Evolutionary conservation across 2,113 vertebrate species (phyloP).

Genomic region (Pterocles burchelli): DNA sequence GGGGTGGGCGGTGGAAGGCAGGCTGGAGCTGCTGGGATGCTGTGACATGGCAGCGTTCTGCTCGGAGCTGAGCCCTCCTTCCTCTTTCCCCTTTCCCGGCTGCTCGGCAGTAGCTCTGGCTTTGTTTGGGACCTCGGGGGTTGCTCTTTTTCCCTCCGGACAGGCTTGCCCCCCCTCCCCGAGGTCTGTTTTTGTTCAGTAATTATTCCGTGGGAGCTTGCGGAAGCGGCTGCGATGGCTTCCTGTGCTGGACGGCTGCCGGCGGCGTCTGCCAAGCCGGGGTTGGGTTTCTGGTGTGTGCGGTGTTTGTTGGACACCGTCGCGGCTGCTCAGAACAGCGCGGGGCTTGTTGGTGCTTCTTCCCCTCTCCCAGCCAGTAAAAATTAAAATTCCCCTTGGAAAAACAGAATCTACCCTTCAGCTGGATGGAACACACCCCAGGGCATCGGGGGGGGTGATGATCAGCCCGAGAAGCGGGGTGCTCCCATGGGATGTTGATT

Average conservation of each 20-base stretch:
- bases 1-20: no score
- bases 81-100: not conserved
- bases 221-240: not conserved
- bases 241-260: not conserved
- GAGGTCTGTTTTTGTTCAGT: not conserved
- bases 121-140: not conserved
- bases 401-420: not conserved
- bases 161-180: not conserved
- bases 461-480: not conserved
- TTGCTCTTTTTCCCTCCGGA: not conserved
- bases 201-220: not conserved
- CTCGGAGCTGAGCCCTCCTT: accelerated
- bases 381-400: not conserved
- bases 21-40: not conserved
- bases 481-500: not conserved
- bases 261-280: not conserved
- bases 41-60: not conserved
- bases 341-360: not conserved
- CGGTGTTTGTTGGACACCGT: not conserved
- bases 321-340: accelerated
- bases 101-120: accelerated
- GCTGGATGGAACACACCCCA: accelerated
- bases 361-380: not conserved
- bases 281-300: not conserved
- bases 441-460: not conserved